Base-by-base conservation (phyloP, 1,140 invertebrate species). In the Harpegnathos saltator region DNA sequence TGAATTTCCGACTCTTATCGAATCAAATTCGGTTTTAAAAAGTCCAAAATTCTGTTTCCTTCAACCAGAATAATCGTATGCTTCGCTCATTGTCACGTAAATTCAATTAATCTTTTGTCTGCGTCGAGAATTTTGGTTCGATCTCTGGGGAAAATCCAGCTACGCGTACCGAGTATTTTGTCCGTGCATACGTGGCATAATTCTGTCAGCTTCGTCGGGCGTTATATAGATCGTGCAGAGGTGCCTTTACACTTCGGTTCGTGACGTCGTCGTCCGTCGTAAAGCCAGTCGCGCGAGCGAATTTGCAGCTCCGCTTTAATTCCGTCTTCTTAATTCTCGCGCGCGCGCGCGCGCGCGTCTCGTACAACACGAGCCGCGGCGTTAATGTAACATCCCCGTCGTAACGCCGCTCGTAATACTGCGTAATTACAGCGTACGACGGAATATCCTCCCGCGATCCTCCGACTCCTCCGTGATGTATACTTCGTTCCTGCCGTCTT, bases 331-430 rank as follows among this genome's bases (percentile, higher is more conserved):
- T 80, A 80, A 80, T 80, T 80, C 75, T 50, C 50, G 74, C 29
- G 63, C 38, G 38, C 33, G 63, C 50, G 74, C 29, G 63, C 38
- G 38, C 33, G 17, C 63, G 54, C 52, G 14, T 65, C 63, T 56
- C 75, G 75, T 78, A 78, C 50, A 80, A 69, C 75, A 48, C 52
- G 52, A 71, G 54, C 63, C 38, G n/a, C n/a, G 33, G 58, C 50
- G 52, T 80, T 80, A 78, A 78, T 63, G 63, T 78, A 78, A 78
- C 75, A 77, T 68, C 74, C 74, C 74, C 62, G 75, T 44, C 63
- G 63, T 78, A 78, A 78, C 63, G 75, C 17, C 63, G 63, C 63
- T 68, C 74, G 75, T 78, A 68, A 78, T 78, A 69, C 63, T 44
- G 75, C 63, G 75, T 78, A 80, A 80, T 80, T 80, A 80, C 52